Evolutionary conservation across 2,797 vertebrate genomes (phyloP).

Genomic region (Anisognathus igniventris): DNA sequence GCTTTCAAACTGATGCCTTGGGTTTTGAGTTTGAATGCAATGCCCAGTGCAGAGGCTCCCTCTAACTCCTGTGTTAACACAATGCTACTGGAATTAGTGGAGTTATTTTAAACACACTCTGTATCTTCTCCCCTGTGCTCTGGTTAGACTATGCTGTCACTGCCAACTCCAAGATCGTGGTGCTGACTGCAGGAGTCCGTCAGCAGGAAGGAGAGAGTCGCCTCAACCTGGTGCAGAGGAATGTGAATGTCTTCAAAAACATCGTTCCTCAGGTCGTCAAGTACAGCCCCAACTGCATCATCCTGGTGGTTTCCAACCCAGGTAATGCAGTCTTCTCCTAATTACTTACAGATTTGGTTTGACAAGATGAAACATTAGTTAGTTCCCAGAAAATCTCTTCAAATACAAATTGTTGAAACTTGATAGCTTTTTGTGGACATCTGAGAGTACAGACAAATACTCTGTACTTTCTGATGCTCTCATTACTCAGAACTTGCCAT

Average conservation of each 20-base stretch:
- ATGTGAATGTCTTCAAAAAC: slow-evolving; percentile 93
- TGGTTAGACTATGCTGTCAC: slow-evolving; percentile 88
- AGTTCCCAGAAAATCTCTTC: background rate
- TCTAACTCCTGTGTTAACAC: background rate
- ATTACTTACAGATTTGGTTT: accelerated
- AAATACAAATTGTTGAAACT: background rate
- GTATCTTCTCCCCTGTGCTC: accelerated
- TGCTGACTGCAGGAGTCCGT: slow-evolving; percentile 92
- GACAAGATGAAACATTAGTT: background rate
- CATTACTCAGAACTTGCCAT: background rate
- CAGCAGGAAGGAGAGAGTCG: slow-evolving; percentile 97
- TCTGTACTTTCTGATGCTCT: background rate
- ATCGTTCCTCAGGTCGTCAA: slow-evolving; percentile 93
- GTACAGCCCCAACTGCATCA: slow-evolving; percentile 88
- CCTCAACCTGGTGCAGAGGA: slow-evolving; percentile 94
- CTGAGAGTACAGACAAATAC: background rate
- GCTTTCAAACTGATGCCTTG: background rate
- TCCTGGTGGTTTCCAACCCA: slow-evolving; percentile 96
- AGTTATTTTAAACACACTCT: background rate
- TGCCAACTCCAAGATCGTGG: slow-evolving; percentile 90
- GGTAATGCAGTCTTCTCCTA: slow-evolving; percentile 68
- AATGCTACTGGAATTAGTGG: background rate
- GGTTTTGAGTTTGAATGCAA: background rate
- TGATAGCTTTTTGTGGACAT: background rate
- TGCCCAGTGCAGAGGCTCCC: background rate